A percentile compares a stretch with the other conserved stretches of the same genome.
These are phyloP conservation scores for Macropodus opercularis DNA, from an alignment of 2,797 vertebrate genomes.

Conservation along the genomic window DNA sequence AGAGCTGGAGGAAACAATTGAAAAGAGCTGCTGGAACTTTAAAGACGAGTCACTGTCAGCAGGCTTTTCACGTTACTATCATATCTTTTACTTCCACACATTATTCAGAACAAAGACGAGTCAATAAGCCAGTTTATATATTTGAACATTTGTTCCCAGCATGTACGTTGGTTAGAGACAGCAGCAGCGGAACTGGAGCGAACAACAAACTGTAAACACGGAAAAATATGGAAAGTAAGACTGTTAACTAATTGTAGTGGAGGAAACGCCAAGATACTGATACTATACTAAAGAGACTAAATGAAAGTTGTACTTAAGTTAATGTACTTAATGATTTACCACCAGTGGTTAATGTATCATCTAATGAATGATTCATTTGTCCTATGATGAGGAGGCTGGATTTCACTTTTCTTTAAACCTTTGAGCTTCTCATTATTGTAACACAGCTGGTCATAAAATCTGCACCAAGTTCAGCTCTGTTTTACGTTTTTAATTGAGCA, in stretches of 20 bases:
- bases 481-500: neutral
- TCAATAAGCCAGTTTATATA: too few relatives aligned
- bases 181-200: too few relatives aligned
- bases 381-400: neutral
- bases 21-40: neutral
- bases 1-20: neutral
- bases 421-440: conserved; percentile 25
- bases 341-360: neutral
- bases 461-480: neutral
- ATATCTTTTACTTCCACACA: neutral
- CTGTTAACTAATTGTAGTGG: neutral
- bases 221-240: neutral
- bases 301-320: neutral
- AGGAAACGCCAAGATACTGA: too few relatives aligned
- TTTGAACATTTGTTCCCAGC: too few relatives aligned
- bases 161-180: too few relatives aligned
- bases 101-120: too few relatives aligned
- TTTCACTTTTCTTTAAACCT: conserved; percentile 25
- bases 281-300: too few relatives aligned
- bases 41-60: neutral
- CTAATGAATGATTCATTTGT: neutral
- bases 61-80: neutral
- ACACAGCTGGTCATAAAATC: conserved; percentile 14
- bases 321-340: neutral
- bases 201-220: too few relatives aligned